Evolutionary conservation across 2,888 invertebrate genomes (phyloP), one percentile per base, ranked within the genome.

Genomic region (Tortrix viridana): DNA sequence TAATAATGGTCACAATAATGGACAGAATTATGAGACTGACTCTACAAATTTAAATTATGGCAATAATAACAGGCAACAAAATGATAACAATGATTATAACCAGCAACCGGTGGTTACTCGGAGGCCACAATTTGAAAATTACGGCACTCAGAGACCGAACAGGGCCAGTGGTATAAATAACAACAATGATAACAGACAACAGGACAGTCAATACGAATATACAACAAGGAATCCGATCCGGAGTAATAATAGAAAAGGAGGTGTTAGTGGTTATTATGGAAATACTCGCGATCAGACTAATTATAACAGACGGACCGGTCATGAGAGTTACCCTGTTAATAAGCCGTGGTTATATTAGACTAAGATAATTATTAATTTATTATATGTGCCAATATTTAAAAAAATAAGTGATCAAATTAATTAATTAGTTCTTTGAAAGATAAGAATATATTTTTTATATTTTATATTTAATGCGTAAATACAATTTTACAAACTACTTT

Each of bases 331-430:
- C 52, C 46, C 56, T 19, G 23, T 56, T 5, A 52, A 38, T 52
- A 50, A 44, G 22, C 62, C 62, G 3, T 62, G 62, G 62, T 62
- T 26, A 26, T 38, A 41, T 48, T 47, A 46, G 20, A 32, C 19
- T 20, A 20, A 57, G n/a, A n/a, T 22, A 44, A 16, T 43, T 6
- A 20, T 50, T 41, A 32, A 32, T 32, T 32, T 32, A 9, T 12
- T 32, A 32, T 32, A 32, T 32, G 32, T 32, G 32, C 18, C 44
- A 19, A 18, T 44, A 44, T 44, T 9, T n/a, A 2, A 9, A 44
- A 16, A 2, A 0, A 41, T 16, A 16, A 41, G 5, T 16, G 41
- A 12, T 41, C 41, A 41, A 41, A 16, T 41, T 7, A 7, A 16
- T 41, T 7, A 7, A 41, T 41, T 41, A 41, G 16, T 32, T 50